Conservation (phyloP, 2,113 vertebrate species). For the Oxyruncus cristatus region DNA sequence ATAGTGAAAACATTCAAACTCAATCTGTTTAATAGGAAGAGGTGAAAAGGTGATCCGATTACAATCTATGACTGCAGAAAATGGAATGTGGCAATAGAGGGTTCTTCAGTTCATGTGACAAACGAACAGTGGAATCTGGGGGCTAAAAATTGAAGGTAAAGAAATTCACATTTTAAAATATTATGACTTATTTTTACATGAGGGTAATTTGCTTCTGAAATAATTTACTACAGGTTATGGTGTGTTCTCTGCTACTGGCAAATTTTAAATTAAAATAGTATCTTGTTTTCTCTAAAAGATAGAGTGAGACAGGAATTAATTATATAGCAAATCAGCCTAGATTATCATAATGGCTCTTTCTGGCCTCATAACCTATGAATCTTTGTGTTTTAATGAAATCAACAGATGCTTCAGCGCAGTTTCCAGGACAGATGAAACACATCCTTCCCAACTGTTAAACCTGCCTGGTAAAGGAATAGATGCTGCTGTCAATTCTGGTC, state of each 20-base stretch:
- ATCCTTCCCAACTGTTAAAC: not conserved
- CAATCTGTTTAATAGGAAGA: not conserved
- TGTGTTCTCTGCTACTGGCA: not conserved
- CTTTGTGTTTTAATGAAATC: slow-evolving; percentile 23
- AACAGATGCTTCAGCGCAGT: not conserved
- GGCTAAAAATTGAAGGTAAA: not conserved
- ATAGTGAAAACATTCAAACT: slow-evolving; percentile 1
- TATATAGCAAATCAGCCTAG: slow-evolving; percentile 24
- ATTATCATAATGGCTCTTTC: slow-evolving; percentile 43
- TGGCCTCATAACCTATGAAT: slow-evolving; percentile 36
- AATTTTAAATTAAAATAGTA: slow-evolving; percentile 44
- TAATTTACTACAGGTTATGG: slow-evolving; percentile 28
- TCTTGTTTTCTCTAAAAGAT: slow-evolving; percentile 30
- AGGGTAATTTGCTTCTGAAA: slow-evolving; percentile 21
- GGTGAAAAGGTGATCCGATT: slow-evolving; percentile 12
- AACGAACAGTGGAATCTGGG: not conserved
- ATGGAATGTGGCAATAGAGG: slow-evolving; percentile 1
- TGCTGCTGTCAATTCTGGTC: not conserved
- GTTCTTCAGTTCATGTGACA: not conserved
- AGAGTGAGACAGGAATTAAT: slow-evolving; percentile 37
- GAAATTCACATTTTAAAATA: slow-evolving; percentile 25
- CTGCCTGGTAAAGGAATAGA: not conserved
- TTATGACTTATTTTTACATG: slow-evolving; percentile 11
- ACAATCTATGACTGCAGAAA: not conserved
- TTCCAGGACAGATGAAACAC: not conserved